Evolutionary conservation across 2,113 vertebrate species (phyloP).

Genomic region (Aix galericulata): DNA sequence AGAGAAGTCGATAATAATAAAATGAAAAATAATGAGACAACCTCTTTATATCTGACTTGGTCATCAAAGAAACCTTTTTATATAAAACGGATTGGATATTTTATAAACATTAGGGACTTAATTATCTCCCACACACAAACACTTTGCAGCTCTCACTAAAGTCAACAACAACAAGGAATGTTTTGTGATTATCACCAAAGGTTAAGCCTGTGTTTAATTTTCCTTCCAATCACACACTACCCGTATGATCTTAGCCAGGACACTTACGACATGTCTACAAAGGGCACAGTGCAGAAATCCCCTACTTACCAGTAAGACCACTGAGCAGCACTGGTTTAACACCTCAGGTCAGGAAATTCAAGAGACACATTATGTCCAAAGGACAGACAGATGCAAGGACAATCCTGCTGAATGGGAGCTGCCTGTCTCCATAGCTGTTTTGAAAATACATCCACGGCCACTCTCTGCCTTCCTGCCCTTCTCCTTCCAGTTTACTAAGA

Average conservation of each 20-base stretch:
- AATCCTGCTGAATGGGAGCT: neutral
- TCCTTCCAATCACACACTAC: neutral
- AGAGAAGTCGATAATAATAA: neutral
- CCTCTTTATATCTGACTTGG: neutral
- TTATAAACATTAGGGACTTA: neutral
- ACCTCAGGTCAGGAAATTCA: neutral
- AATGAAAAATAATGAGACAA: constrained; percentile 27
- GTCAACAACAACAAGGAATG: neutral
- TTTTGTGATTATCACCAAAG: neutral
- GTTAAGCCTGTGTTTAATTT: neutral
- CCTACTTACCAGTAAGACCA: neutral
- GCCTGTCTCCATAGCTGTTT: neutral
- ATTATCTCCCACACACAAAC: neutral
- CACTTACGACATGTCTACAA: neutral
- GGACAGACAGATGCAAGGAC: neutral
- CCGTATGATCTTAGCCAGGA: neutral
- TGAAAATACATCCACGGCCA: neutral
- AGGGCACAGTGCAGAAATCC: neutral
- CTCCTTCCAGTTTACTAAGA: neutral
- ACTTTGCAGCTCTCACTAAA: neutral
- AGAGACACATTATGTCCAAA: neutral
- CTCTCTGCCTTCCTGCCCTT: neutral
- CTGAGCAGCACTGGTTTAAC: neutral
- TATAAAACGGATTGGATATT: neutral
- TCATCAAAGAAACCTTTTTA: neutral